phyloP scores from a whole-genome alignment of 2,113 vertebrate species.

The Solea solea region DNA sequence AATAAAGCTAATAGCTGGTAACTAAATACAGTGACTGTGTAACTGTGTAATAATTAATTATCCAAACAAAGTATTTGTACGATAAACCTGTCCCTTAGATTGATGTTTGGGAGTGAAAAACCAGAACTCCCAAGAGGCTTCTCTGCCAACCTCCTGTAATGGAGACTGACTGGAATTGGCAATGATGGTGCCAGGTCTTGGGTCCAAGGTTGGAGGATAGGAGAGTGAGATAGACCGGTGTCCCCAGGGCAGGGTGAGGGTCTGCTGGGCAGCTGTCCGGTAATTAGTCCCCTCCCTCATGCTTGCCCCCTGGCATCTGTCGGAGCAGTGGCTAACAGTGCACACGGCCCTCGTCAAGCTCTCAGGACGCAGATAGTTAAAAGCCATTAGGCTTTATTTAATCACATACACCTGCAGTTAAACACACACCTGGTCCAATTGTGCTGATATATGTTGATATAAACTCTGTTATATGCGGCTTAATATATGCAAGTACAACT shows the following conservation, averaged over 20 bases:
- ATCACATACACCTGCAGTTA: slow-evolving; percentile 70
- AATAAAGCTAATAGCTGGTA: background rate
- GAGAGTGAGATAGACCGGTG: slow-evolving; percentile 61
- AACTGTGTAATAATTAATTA: no score
- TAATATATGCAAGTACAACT: background rate
- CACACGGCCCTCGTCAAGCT: slow-evolving; percentile 72
- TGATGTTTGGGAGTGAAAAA: slow-evolving; percentile 13
- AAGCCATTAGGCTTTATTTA: slow-evolving; percentile 79
- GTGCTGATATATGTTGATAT: slow-evolving; percentile 17
- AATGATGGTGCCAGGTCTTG: slow-evolving; percentile 42
- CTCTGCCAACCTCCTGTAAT: slow-evolving; percentile 38
- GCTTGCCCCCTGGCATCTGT: slow-evolving; percentile 80
- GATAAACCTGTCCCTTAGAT: background rate
- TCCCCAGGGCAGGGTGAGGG: slow-evolving; percentile 76
- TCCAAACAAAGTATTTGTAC: background rate
- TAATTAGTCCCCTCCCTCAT: slow-evolving; percentile 83
- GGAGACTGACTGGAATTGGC: slow-evolving; percentile 47
- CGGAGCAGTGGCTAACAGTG: slow-evolving; percentile 66
- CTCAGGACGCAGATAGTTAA: slow-evolving; percentile 73
- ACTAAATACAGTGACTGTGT: background rate
- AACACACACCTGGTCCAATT: slow-evolving; percentile 66
- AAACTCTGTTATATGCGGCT: background rate
- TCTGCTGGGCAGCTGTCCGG: slow-evolving; percentile 84
- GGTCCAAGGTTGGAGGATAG: slow-evolving; percentile 63
- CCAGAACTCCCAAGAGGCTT: slow-evolving; percentile 18